These are phyloP conservation scores for Phenganax stokvisi DNA, from an alignment of 92 coral and sea anemone genomes.

Conservation along the genomic window DNA sequence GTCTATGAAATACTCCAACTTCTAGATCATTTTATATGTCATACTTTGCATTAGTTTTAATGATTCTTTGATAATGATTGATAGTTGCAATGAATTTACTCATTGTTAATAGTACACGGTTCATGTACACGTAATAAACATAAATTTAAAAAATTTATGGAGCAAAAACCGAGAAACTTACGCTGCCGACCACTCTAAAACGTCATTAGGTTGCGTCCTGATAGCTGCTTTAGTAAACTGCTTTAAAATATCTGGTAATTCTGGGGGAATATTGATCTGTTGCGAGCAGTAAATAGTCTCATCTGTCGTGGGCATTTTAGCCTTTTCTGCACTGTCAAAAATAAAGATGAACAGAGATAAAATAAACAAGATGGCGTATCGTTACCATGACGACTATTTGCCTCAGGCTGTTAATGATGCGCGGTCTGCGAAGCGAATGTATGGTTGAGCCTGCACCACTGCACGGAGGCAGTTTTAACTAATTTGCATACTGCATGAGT, in stretches of 20 bases:
- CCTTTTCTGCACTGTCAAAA: not conserved
- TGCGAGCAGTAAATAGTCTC: constrained; percentile 97
- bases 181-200: constrained; percentile 93
- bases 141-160: too few species aligned
- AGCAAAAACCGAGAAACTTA: constrained; percentile 45
- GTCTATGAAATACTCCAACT: too few species aligned
- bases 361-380: constrained; percentile 31
- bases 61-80: too few species aligned
- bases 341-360: constrained; percentile 1
- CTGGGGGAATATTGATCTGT: constrained; percentile 98
- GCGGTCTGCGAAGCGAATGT: not conserved
- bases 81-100: not conserved
- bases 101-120: not conserved
- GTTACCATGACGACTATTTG: constrained; percentile 36
- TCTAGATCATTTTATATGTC: too few species aligned
- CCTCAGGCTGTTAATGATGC: constrained; percentile 4
- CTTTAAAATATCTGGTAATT: constrained; percentile 88
- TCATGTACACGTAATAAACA: not conserved
- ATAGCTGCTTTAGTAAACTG: constrained; percentile 98
- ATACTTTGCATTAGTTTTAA: too few species aligned
- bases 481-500: too few species aligned
- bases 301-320: constrained; percentile 76
- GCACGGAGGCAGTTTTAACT: not conserved
- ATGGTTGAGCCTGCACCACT: not conserved
- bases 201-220: constrained; percentile 89